A percentile compares a stretch with the other conserved stretches of the same genome.
Conservation (phyloP, 2,797 vertebrate species). For the Amblyopsis hoosieri region DNA sequence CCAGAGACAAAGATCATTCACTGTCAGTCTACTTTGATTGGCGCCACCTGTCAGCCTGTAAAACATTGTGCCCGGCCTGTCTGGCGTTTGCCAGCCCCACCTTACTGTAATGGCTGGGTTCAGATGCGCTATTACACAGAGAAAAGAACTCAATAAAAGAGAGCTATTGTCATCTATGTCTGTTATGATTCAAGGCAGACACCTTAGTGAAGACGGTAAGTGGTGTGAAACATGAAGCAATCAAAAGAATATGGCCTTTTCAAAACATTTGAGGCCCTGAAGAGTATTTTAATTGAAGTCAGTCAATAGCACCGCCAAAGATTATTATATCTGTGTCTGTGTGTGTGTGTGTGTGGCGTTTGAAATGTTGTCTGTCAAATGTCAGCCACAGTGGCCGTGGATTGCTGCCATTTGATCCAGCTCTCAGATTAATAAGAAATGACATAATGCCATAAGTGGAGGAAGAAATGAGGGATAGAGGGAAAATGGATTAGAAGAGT, state of each 20-base stretch:
- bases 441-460: constrained; percentile 14
- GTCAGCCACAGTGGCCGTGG: constrained; percentile 28
- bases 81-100: constrained; percentile 5
- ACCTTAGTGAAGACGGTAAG: constrained; percentile 4
- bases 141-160: constrained; percentile 36
- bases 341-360: constrained; percentile 6
- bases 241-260: constrained; percentile 21
- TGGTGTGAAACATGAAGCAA: constrained; percentile 1
- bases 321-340: background rate
- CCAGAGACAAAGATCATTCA: constrained; percentile 46
- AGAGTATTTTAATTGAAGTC: constrained; percentile 6
- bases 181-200: constrained; percentile 32
- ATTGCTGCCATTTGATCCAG: constrained; percentile 25
- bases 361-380: constrained; percentile 23
- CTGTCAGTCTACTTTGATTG: constrained; percentile 62
- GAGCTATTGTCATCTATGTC: constrained; percentile 23
- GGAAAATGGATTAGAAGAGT: constrained; percentile 32
- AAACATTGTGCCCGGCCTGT: constrained; percentile 16
- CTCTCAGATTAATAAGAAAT: constrained; percentile 48
- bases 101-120: constrained; percentile 46
- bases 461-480: background rate
- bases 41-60: constrained; percentile 49
- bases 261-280: constrained; percentile 16
- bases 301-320: background rate
- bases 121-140: background rate